Base-by-base conservation (phyloP, 2,797 vertebrate genomes). In the Pempheris klunzingeri region DNA sequence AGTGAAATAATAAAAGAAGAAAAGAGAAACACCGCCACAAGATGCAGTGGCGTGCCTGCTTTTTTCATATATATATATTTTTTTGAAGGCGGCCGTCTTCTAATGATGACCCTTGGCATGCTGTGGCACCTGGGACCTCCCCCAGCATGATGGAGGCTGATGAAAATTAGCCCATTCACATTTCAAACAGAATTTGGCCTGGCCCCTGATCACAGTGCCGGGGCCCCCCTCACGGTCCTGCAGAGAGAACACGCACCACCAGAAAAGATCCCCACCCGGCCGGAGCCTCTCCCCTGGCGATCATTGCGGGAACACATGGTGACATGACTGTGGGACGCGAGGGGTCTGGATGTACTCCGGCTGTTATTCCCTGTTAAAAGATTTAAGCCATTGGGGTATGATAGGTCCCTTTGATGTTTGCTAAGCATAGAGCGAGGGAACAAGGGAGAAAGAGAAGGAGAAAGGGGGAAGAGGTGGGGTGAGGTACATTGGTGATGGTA, bases 61-160 rank as follows among this genome's bases (percentile, higher is more conserved):
- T 74, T 65, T 68, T 63, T 69, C 55, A 43, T 47, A 18, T 12
- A 30, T n/a, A 26, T 59, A 36, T 63, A 28, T 65, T 83, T 88
- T 90, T 90, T 96, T 98, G 96, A 97, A 98, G 96, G 95, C 95
- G 92, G 95, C 66, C 93, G 59, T 93, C 96, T 96, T 98, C 95
- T 99, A 99, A 99, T 99, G 96, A 99, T 99, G 97, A 99, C 98
- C 98, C 97, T 96, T 98, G 98, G 98, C 97, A 96, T 97, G 94
- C 95, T 94, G 92, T 92, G 94, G 95, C 97, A 97, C 97, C 95
- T 96, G 98, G 97, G 97, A 99, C 94, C 95, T 90, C 94, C 96
- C 95, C 95, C 44, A 95, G 92, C 89, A 77, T 94, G 94, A 96
- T 94, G 95, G 96, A 96, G 95, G 93, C 96, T 95, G 96, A 98